phyloP scores from a whole-genome alignment of 2,888 invertebrate species.

The Dasysyrphus albostriatus region DNA sequence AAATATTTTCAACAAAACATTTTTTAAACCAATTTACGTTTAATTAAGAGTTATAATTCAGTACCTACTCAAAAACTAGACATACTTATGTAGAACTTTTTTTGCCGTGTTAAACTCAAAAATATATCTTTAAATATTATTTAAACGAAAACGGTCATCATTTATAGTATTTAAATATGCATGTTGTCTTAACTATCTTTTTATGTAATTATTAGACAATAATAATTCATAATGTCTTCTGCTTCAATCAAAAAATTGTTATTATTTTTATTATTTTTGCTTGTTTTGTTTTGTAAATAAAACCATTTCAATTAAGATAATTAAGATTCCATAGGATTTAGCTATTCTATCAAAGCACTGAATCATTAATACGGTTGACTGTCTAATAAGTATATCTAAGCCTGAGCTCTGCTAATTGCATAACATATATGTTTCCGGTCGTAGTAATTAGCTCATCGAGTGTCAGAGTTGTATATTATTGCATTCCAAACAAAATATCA shows the following conservation, averaged over 20 bases:
- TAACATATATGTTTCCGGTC: constrained; percentile 1
- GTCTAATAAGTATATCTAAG: background rate
- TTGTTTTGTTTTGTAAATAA: background rate
- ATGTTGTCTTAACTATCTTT: background rate
- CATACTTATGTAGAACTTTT: no score
- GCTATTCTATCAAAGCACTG: background rate
- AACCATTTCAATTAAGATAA: background rate
- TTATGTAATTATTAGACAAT: background rate
- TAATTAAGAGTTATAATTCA: no score
- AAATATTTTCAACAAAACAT: no score
- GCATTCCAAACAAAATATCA: constrained; percentile 38
- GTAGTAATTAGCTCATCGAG: constrained; percentile 30
- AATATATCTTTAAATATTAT: no score
- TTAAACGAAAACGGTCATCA: no score
- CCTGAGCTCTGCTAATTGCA: background rate
- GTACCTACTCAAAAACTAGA: no score
- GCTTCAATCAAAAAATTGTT: background rate
- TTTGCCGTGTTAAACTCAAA: no score
- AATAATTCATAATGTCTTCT: background rate
- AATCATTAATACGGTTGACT: constrained; percentile 1
- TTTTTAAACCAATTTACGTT: no score
- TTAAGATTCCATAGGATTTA: constrained; percentile 9
- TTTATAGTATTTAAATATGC: no score
- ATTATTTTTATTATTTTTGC: no score
- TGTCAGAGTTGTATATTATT: constrained; percentile 17